Conservation (phyloP, 2,797 vertebrate species). For the Microctenopoma stevenorrisi region DNA sequence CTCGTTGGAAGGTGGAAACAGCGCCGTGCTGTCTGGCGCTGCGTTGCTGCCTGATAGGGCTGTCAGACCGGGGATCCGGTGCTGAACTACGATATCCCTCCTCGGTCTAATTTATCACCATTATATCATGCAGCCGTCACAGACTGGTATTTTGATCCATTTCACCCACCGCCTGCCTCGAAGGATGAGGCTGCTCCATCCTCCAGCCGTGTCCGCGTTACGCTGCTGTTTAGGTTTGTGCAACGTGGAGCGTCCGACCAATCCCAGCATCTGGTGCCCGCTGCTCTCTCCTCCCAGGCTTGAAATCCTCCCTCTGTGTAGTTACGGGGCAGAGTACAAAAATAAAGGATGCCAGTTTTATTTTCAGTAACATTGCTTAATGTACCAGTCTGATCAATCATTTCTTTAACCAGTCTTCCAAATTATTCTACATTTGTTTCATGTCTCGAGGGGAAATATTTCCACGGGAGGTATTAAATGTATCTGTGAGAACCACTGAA, state of each 20-base stretch:
- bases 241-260: conserved; percentile 73
- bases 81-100: conserved; percentile 13
- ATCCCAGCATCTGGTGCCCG: conserved; percentile 59
- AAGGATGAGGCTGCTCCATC: conserved; percentile 64
- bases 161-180: conserved; percentile 18
- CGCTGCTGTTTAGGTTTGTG: conserved; percentile 78
- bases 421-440: background rate
- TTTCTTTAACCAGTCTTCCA: background rate
- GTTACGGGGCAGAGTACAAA: background rate
- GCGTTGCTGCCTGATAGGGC: conserved; percentile 21
- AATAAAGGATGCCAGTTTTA: conserved; percentile 3
- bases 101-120: conserved; percentile 9
- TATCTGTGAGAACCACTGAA: background rate
- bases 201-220: conserved; percentile 49
- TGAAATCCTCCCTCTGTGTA: background rate
- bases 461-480: no score
- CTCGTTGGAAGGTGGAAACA: conserved; percentile 39
- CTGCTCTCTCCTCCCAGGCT: conserved; percentile 46
- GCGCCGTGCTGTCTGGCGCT: conserved; percentile 55
- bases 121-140: conserved; percentile 25
- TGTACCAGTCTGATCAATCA: background rate
- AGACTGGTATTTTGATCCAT: background rate
- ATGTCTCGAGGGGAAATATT: background rate
- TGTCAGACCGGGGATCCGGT: conserved; percentile 32
- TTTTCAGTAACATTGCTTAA: background rate